Conservation (phyloP, 2,888 invertebrate genomes). For the Copidosoma aretas region DNA sequence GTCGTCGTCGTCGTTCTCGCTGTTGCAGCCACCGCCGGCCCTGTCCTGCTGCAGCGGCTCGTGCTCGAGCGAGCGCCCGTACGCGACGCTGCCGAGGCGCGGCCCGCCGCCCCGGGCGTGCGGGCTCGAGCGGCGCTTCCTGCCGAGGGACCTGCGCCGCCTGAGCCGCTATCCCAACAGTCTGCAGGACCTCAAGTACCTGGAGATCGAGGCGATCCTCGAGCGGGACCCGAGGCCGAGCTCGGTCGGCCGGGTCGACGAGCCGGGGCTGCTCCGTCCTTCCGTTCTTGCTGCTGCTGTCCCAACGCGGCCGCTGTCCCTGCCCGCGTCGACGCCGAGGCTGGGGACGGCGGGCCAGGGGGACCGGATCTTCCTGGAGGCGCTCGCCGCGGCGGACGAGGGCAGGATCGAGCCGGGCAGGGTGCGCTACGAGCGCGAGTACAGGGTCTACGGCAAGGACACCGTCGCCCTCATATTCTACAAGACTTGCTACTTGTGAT, state of each 20-base stretch:
- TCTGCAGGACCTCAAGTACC: constrained; percentile 56
- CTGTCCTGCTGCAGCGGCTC: constrained; percentile 5
- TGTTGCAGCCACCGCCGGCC: neutral
- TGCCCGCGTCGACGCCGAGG: neutral
- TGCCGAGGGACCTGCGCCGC: constrained; percentile 43
- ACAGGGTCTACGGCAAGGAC: constrained; percentile 60
- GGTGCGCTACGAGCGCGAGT: constrained; percentile 60
- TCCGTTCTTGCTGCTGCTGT: neutral
- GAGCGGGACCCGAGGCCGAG: constrained; percentile 47
- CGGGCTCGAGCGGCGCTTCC: constrained; percentile 49
- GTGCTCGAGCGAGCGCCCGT: constrained; percentile 43
- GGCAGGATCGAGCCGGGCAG: constrained; percentile 55
- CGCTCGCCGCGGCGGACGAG: neutral
- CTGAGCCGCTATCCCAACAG: constrained; percentile 53
- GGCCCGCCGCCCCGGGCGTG: constrained; percentile 37
- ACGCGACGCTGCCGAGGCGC: constrained; percentile 48
- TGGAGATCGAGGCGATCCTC: constrained; percentile 56
- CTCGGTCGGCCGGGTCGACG: neutral
- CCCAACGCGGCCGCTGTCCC: neutral
- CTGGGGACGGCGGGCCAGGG: neutral
- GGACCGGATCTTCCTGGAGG: neutral
- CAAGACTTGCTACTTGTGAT: constrained; percentile 62
- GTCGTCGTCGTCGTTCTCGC: neutral
- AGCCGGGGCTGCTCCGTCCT: neutral
- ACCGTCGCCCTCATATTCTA: constrained; percentile 61